A percentile compares a stretch with the other conserved stretches of the same genome.
Evolutionary conservation across 1,140 invertebrate genomes (phyloP).

Genomic region (Drosophila novamexicana): DNA sequence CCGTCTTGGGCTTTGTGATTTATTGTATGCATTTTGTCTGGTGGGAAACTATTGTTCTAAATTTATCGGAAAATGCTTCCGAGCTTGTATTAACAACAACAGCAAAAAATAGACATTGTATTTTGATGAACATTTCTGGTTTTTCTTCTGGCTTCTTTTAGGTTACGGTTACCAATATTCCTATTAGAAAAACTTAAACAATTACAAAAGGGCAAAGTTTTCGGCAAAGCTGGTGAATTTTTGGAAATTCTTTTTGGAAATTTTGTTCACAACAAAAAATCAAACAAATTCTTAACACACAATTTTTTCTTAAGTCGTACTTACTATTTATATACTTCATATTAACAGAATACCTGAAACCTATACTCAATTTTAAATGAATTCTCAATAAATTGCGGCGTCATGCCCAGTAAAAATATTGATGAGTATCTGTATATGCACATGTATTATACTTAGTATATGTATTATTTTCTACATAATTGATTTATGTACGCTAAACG

Average conservation of each 20-base stretch:
- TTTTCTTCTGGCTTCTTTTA: constrained; percentile 66
- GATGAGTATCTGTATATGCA: constrained; percentile 2
- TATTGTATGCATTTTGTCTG: constrained; percentile 40
- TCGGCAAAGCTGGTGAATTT: constrained; percentile 49
- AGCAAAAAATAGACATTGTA: constrained; percentile 12
- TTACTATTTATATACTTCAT: neutral
- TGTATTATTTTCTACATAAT: constrained; percentile 23
- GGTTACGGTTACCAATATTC: constrained; percentile 76
- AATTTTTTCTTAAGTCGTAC: constrained; percentile 10
- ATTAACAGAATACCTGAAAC: constrained; percentile 16
- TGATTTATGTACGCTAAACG: constrained; percentile 43
- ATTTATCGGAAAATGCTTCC: constrained; percentile 5
- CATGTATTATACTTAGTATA: constrained; percentile 9
- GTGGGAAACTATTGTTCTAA: constrained; percentile 27
- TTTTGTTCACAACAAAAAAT: neutral
- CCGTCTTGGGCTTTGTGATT: constrained; percentile 22
- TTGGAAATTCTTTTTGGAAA: constrained; percentile 32
- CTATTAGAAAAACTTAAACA: constrained; percentile 51
- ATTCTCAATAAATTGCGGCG: constrained; percentile 40
- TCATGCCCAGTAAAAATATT: neutral
- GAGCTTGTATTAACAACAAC: neutral
- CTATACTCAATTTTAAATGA: constrained; percentile 14
- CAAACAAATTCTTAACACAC: constrained; percentile 13
- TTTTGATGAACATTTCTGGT: constrained; percentile 41
- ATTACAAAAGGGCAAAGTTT: constrained; percentile 51